Evolutionary conservation across 2,797 vertebrate species (phyloP), one percentile per base, ranked within the genome.

Genomic region (Eleutherodactylus coqui): DNA sequence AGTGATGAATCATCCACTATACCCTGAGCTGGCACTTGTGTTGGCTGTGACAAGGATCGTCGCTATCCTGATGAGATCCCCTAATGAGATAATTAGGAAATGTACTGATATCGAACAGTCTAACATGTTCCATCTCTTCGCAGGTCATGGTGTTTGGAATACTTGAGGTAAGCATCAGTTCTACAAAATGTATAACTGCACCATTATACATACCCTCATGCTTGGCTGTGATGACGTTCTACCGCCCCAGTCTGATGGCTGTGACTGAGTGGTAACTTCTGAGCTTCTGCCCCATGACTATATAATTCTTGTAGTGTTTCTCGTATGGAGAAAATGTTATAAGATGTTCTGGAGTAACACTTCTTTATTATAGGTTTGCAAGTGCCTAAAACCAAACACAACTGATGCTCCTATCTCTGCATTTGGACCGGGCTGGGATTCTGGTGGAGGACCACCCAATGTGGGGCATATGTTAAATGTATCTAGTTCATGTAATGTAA

Each of bases 1-100:
- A 78, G 21, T 87, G 86, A 87, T 87, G 86, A 84, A 67, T 62
- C 6, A 75, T 87, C 86, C 75, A 84, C 76, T 87, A 84, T 87
- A 87, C 86, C 86, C 76, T 87, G 86, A 87, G 86, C 86, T 84
- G 69, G 55, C 76, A 69, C 55, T 38, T 53, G 49, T 83, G 86
- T 73, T 87, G 86, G 86, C 82, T 75, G 21, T 87, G 86, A 87
- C 82, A 79, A 79, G 82, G 82, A 87, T 79, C n/a, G 82, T 87
- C 82, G 86, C 86, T 84, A 87, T 87, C 3, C 86, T 87, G 86
- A 87, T 14, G 76, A 84, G 86, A 79, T 53, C 76, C 76, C 79
- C 60, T 7, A 3, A 1, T 4, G 0, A 34, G 34, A 19, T 4
- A 14, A 7, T 19, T 38, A 0, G 19, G 64, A 17, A 2, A 3